Base-by-base conservation (phyloP, 2,113 vertebrate genomes). In the Eublepharis macularius region DNA sequence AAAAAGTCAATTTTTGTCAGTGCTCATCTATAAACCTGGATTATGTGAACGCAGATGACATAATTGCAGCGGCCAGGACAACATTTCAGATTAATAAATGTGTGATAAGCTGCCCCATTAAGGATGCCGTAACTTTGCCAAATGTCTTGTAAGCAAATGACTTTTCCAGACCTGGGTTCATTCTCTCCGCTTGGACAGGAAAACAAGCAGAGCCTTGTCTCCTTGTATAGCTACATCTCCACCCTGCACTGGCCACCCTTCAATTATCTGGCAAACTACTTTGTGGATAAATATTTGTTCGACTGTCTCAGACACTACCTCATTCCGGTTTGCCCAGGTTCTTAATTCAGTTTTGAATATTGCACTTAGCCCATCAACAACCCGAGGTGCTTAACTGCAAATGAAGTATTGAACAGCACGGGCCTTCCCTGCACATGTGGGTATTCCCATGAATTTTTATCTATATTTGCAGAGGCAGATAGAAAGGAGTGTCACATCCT, bases 241-340 rank as follows among this genome's bases (percentile, higher is more conserved):
- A 87, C 89, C 88, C 80, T 86, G 78, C 88, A 86, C 88, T 94
- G 93, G 87, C 94, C 88, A 86, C 74, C 90, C 89, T 89, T 94
- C 92, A 92, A 83, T 87, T 89, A 91, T 86, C 94, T 94, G 90
- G 91, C 89, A 70, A 81, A 94, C 82, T 82, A 88, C 73, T 21
- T 79, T 86, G 81, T 88, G 93, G 92, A 92, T 89, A 95, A 94
- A 92, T 96, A 95, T 96, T 96, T 96, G 91, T 85, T 89, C 90
- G 91, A 83, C 70, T 79, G 87, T 75, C 90, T 93, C 91, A 96
- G 95, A 96, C 92, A 0, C 94, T 95, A 96, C 94, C 93, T 96
- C 94, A 95, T 89, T 92, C 83, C 91, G 92, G 85, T 94, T 96
- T 94, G 93, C 87, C 87, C 89, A 93, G 93, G 92, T 92, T 93